Evolutionary conservation across 2,797 vertebrate genomes (phyloP).

Genomic region (Peromyscus aztecus): DNA sequence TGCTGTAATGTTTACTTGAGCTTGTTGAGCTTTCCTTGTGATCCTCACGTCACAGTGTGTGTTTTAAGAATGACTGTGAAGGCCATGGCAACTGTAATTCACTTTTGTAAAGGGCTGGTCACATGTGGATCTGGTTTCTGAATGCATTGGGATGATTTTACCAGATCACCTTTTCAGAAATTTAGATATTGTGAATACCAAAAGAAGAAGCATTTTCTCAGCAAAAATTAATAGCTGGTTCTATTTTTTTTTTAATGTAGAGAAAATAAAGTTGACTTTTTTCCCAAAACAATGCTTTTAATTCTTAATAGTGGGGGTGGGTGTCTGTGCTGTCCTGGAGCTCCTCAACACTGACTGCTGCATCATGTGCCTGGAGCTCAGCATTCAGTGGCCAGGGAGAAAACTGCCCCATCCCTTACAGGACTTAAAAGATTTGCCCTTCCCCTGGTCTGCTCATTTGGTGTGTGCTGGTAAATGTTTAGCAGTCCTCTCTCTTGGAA

Average conservation of each 20-base stretch:
- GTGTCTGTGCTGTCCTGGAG: slow-evolving; percentile 41
- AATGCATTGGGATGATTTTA: slow-evolving; percentile 67
- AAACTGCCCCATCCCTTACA: neutral
- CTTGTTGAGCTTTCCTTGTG: slow-evolving; percentile 35
- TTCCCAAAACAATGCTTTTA: slow-evolving; percentile 67
- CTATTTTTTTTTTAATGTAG: slow-evolving; percentile 79
- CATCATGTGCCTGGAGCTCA: no score
- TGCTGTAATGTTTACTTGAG: slow-evolving; percentile 69
- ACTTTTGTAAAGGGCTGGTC: slow-evolving; percentile 84
- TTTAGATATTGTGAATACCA: slow-evolving; percentile 74
- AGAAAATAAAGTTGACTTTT: slow-evolving; percentile 83
- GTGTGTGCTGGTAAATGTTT: neutral
- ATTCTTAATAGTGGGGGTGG: slow-evolving; percentile 68
- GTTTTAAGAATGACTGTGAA: slow-evolving; percentile 75
- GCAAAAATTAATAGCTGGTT: slow-evolving; percentile 80
- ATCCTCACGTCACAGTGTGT: slow-evolving; percentile 70
- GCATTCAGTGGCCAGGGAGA: neutral
- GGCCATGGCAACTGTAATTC: slow-evolving; percentile 55
- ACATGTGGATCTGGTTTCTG: slow-evolving; percentile 75
- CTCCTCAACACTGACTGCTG: neutral
- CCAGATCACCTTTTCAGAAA: slow-evolving; percentile 80
- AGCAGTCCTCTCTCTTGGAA: neutral
- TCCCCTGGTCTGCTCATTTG: neutral
- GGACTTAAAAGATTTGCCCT: neutral
- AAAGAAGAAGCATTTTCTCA: slow-evolving; percentile 84